phyloP scores from a whole-genome alignment of 2,797 vertebrate genomes.

The Australoheros facetus region DNA sequence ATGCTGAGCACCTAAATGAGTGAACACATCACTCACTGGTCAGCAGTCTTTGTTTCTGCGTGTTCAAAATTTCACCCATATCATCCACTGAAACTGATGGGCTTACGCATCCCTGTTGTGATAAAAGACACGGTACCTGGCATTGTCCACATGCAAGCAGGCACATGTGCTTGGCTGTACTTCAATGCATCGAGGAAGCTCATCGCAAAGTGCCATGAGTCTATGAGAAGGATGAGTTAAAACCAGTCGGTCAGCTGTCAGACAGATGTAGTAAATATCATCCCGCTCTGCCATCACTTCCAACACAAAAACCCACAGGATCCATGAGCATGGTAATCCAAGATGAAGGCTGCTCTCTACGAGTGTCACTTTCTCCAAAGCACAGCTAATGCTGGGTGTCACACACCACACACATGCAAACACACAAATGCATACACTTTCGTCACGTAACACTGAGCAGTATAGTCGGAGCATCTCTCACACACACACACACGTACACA shows the following conservation, averaged over 20 bases:
- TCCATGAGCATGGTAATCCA: conserved; percentile 68
- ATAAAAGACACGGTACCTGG: background rate
- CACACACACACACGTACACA: conserved; percentile 2
- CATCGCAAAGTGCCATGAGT: conserved; percentile 31
- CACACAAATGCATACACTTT: conserved; percentile 13
- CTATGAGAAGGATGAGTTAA: conserved; percentile 61
- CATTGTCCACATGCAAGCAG: conserved; percentile 1
- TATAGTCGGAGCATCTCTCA: conserved; percentile 15
- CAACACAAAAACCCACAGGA: conserved; percentile 65
- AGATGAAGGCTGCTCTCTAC: conserved; percentile 68
- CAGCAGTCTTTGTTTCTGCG: background rate
- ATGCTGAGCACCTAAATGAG: background rate
- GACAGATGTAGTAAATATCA: conserved; percentile 68
- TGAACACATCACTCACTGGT: background rate
- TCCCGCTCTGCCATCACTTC: conserved; percentile 54
- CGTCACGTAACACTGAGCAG: background rate
- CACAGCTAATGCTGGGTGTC: conserved; percentile 61
- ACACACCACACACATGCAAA: conserved; percentile 34
- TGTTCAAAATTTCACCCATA: background rate
- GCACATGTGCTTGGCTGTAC: background rate
- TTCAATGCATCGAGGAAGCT: conserved; percentile 41
- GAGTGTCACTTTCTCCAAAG: conserved; percentile 58
- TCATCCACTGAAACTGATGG: background rate
- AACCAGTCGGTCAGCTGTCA: conserved; percentile 74
- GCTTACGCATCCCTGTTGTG: background rate